Evolutionary conservation across 2,113 vertebrate genomes (phyloP).

Genomic region (Rattus rattus): DNA sequence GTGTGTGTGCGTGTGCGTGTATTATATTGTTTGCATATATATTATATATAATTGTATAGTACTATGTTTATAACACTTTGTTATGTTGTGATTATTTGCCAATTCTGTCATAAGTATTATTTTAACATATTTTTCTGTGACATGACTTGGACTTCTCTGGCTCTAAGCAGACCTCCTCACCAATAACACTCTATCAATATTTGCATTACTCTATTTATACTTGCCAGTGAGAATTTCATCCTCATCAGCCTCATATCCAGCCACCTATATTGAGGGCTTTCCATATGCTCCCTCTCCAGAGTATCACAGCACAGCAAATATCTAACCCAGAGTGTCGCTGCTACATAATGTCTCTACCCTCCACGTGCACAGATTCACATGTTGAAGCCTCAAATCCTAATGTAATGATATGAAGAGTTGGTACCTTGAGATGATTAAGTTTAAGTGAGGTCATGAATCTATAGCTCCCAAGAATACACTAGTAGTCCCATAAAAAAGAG

Average conservation of each 20-base stretch:
- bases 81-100: not conserved
- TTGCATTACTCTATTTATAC: not conserved
- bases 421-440: not conserved
- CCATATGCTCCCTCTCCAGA: not conserved
- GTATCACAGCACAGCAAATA: not conserved
- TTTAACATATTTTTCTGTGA: not conserved
- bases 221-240: not conserved
- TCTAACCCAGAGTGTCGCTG: not conserved
- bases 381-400: not conserved
- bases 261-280: not conserved
- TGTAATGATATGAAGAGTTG: not conserved
- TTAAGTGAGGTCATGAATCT: not conserved
- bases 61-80: not conserved
- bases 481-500: not conserved
- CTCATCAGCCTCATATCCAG: not conserved
- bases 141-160: not conserved
- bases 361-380: not conserved
- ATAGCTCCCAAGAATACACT: not conserved
- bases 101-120: not conserved
- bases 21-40: too few species aligned
- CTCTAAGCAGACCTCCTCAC: not conserved
- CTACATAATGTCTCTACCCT: not conserved
- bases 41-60: too few species aligned
- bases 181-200: not conserved
- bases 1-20: too few species aligned